Evolutionary conservation across 2,888 invertebrate species (phyloP).

Genomic region (Cerastoderma edule): DNA sequence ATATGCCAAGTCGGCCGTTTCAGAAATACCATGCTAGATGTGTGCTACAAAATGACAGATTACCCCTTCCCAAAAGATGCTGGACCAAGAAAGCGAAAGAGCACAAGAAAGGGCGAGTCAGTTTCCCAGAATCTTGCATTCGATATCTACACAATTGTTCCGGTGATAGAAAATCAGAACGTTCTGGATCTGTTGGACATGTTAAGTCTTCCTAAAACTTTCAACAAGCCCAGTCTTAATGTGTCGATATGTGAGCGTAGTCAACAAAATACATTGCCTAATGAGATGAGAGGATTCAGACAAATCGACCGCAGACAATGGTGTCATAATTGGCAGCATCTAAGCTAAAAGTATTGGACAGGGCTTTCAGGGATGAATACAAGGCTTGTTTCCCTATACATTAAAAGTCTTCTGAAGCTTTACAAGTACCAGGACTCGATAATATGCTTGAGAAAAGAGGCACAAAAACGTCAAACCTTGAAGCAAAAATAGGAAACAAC

Average conservation of each 20-base stretch:
- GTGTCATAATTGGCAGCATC: no score
- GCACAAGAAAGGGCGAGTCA: background rate
- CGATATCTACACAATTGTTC: background rate
- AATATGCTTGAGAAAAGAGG: background rate
- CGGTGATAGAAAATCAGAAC: background rate
- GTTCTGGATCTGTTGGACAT: background rate
- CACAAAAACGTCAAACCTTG: background rate
- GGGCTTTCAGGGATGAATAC: background rate
- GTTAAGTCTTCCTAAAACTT: background rate
- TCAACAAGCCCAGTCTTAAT: background rate
- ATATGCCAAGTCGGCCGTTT: no score
- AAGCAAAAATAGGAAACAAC: background rate
- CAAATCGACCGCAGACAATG: no score
- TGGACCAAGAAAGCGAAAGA: background rate
- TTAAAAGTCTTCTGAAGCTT: background rate
- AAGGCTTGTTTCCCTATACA: background rate
- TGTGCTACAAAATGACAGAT: background rate
- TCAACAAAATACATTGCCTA: background rate
- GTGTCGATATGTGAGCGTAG: no score
- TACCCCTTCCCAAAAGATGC: conserved; percentile 13
- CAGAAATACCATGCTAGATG: background rate
- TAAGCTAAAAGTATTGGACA: no score
- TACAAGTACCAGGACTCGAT: background rate
- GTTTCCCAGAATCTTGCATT: background rate
- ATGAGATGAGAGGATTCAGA: no score